Percentiles rank a stretch among this genome's conserved stretches.
Conservation (phyloP, 53 echinoderm and acorn worm species). For the Actinopyga echinites region DNA sequence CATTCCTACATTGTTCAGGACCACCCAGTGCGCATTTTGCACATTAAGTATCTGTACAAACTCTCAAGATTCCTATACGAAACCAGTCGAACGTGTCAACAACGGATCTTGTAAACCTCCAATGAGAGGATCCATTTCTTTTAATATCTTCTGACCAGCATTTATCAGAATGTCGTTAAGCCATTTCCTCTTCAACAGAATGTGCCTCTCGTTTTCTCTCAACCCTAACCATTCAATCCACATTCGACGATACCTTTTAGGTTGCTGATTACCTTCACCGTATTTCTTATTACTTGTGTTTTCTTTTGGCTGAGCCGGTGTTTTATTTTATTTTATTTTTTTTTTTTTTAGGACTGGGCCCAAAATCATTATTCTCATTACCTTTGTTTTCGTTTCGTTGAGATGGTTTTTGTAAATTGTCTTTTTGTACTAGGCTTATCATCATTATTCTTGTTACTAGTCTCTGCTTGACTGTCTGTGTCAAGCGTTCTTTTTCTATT, state of each 20-base stretch:
- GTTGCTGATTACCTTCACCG: too few relatives aligned
- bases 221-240: not conserved
- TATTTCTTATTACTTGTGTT: too few relatives aligned
- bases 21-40: conserved; percentile 11
- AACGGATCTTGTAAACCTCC: conserved; percentile 21
- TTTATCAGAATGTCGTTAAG: not conserved
- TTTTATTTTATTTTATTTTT: too few relatives aligned
- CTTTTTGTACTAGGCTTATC: too few relatives aligned
- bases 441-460: too few relatives aligned
- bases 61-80: not conserved
- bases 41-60: conserved; percentile 26
- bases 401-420: too few relatives aligned
- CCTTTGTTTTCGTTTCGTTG: too few relatives aligned
- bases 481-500: too few relatives aligned
- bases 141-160: conserved; percentile 16
- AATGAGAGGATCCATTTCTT: not conserved
- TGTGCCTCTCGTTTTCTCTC: not conserved
- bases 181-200: not conserved
- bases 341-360: too few relatives aligned
- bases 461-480: too few relatives aligned
- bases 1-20: conserved; percentile 11
- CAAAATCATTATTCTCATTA: too few relatives aligned
- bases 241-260: not conserved
- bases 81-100: not conserved
- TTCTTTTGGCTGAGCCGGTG: too few relatives aligned